Evolutionary conservation across 1,140 invertebrate genomes (phyloP), one percentile per base, ranked within the genome.

Genomic region (Thaumatotibia leucotreta): DNA sequence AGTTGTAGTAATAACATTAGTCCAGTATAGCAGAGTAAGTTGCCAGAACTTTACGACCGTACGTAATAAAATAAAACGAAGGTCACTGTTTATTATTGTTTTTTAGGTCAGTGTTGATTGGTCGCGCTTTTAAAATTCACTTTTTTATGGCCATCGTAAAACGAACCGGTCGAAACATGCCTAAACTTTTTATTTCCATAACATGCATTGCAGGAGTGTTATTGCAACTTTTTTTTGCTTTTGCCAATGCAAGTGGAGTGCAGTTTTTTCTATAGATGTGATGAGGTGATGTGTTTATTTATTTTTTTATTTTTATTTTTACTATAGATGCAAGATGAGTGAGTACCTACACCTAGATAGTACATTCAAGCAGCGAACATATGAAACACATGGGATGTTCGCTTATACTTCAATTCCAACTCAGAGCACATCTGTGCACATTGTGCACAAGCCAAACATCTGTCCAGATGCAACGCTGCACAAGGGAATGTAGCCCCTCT

Each of bases 71-170:
- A 23, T 52, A 23, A 52, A 52, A 23, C 49, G 11, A 52, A 52
- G 49, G 49, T 52, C 49, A 52, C 8, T 52, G 49, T 52, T 52
- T 52, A 52, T 52, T 52, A 49, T 49, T 49, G 39, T 49, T 49
- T 49, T 29, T 49, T 17, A 52, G 49, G 49, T 52, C 49, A 52
- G 8, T 23, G 49, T 9, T 52, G 20, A 52, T 52, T 52, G 9
- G 49, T 23, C 22, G 9, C 22, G 17, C 20, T 23, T 23, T 23
- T 52, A 23, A 52, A 52, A 52, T 52, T 10, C 22, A 23, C 49
- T 52, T 52, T 52, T 52, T 52, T 24, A 32, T 11, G 33, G n/a
- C 10, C 33, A n/a, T 35, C 8, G 33, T 35, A 4, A 29, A 2
- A 2, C 27, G 27, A 6, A 4, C 2, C 27, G 2, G 27, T 2